Evolutionary conservation across 2,113 vertebrate species (phyloP).

Genomic region (Gulo gulo): DNA sequence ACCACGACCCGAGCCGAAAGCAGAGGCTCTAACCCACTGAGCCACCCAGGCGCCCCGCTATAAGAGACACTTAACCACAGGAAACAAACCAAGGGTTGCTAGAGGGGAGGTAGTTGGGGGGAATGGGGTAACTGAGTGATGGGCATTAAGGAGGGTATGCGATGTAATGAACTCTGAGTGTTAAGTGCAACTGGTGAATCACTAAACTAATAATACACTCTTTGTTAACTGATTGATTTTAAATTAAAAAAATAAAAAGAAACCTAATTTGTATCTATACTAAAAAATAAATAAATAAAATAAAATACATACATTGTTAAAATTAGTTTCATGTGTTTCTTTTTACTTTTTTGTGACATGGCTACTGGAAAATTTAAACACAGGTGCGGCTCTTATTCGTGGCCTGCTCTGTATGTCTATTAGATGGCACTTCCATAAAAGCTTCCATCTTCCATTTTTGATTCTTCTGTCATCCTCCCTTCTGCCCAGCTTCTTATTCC

Average conservation of each 20-base stretch:
- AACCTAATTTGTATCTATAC: background rate
- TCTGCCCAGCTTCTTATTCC: background rate
- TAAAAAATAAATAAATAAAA: background rate
- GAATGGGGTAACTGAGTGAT: no score
- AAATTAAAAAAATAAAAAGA: background rate
- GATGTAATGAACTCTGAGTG: no score
- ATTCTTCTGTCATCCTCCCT: background rate
- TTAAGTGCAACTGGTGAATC: no score
- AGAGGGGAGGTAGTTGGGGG: no score
- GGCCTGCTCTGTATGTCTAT: background rate
- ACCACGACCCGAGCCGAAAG: no score
- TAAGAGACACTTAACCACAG: no score
- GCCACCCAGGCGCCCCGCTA: no score
- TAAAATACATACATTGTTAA: background rate
- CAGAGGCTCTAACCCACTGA: no score
- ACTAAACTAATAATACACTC: background rate
- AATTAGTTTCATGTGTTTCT: background rate
- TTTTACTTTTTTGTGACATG: background rate
- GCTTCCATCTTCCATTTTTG: background rate
- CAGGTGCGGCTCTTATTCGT: accelerated
- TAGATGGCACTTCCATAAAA: background rate
- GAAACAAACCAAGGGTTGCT: no score
- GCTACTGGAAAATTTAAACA: background rate
- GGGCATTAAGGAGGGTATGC: no score
- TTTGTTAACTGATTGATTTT: background rate